Conservation (phyloP, 2,888 invertebrate genomes). For the Plusia festucae region DNA sequence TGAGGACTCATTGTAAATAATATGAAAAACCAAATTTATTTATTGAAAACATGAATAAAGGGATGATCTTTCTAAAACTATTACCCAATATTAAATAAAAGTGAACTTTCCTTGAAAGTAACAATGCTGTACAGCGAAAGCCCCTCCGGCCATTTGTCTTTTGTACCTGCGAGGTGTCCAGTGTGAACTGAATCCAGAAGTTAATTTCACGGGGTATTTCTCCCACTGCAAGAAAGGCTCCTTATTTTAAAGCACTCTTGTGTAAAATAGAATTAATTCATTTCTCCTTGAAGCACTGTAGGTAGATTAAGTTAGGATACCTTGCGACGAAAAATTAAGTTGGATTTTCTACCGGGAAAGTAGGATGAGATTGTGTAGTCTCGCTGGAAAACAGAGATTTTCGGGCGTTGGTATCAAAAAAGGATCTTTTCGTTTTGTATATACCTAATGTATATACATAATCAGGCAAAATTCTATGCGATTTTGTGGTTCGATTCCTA, state of each 20-base stretch:
- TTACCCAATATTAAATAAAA: constrained; percentile 15
- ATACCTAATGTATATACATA: too few relatives aligned
- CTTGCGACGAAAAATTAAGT: constrained; percentile 56
- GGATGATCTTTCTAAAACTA: background rate
- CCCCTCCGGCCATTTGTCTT: constrained; percentile 78
- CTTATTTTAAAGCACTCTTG: constrained; percentile 79
- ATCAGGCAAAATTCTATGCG: background rate
- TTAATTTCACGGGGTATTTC: constrained; percentile 88
- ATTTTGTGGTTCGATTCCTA: background rate
- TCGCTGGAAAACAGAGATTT: constrained; percentile 20
- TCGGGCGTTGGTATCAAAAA: constrained; percentile 12
- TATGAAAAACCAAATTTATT: background rate
- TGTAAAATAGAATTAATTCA: constrained; percentile 83
- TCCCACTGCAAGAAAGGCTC: constrained; percentile 74
- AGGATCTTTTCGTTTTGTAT: background rate
- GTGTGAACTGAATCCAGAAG: constrained; percentile 80
- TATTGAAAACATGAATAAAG: background rate
- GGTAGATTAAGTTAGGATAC: constrained; percentile 61
- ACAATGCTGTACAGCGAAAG: constrained; percentile 57
- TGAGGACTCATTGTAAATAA: background rate
- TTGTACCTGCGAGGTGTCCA: constrained; percentile 83
- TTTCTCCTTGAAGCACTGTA: constrained; percentile 65
- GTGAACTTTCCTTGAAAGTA: constrained; percentile 61
- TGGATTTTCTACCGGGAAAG: constrained; percentile 33
- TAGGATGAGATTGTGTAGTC: constrained; percentile 14